These are phyloP conservation scores for Holacanthella duospinosa DNA, from an alignment of 2,888 invertebrate species.

Conservation along the genomic window DNA sequence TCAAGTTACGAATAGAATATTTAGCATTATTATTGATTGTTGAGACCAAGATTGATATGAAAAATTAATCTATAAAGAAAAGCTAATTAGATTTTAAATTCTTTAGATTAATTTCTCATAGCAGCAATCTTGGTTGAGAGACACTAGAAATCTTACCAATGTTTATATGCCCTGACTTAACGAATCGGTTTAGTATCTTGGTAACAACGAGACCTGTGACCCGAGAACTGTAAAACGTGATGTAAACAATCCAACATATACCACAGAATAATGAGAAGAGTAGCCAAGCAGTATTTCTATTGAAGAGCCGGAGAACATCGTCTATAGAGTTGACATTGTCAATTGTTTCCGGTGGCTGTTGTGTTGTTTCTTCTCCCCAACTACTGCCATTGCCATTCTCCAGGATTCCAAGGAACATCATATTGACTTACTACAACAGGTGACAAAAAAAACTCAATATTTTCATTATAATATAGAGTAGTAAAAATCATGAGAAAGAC, in stretches of 20 bases:
- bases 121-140: too few relatives aligned
- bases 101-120: not conserved
- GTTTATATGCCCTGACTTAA: slow-evolving; percentile 76
- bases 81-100: not conserved
- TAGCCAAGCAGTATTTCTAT: slow-evolving; percentile 64
- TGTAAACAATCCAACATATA: slow-evolving; percentile 84
- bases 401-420: not conserved
- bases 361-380: not conserved
- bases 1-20: too few relatives aligned
- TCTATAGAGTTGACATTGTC: slow-evolving; percentile 12
- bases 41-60: too few relatives aligned
- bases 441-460: not conserved
- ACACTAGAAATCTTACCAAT: slow-evolving; percentile 56
- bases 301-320: slow-evolving; percentile 45
- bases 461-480: too few relatives aligned
- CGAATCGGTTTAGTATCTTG: slow-evolving; percentile 73
- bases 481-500: too few relatives aligned
- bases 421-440: not conserved
- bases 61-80: too few relatives aligned
- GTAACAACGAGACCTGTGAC: slow-evolving; percentile 83
- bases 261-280: slow-evolving; percentile 71
- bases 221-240: slow-evolving; percentile 88
- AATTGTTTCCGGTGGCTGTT: not conserved
- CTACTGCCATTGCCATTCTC: not conserved
- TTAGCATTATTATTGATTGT: not conserved